Evolutionary conservation across 1,140 invertebrate genomes (phyloP), one percentile per base, ranked within the genome.

Genomic region (Sinonovacula constricta): DNA sequence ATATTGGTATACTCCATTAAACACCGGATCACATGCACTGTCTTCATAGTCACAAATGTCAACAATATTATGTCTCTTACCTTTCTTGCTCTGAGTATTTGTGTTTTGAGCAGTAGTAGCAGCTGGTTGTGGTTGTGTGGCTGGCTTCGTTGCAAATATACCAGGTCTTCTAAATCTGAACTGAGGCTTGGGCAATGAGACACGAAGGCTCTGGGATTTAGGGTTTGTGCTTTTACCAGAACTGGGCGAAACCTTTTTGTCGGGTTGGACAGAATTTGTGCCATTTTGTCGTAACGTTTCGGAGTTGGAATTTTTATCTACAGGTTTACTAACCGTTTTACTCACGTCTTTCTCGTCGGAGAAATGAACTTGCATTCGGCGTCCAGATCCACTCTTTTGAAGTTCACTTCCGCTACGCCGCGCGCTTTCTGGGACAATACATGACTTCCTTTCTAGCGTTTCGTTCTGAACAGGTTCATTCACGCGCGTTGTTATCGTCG

Each of bases 111-210:
- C 10, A 53, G 14, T 34, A n/a, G 24, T 14, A 2, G 70, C 39
- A 10, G 72, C 57, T 7, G 69, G 14, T 30, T 51, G 18, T n/a
- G n/a, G n/a, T n/a, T n/a, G n/a, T 66, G 30, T 10, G 18, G 49
- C 45, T n/a, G 39, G n/a, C 49, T 60, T 54, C 24, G 15, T 63
- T 26, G 66, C 66, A 69, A 62, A 62, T 2, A 22, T 12, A 26
- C 66, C 66, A 39, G 66, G 75, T 68, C 75, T 49, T 60, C 74
- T 77, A 39, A 75, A 75, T 36, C 72, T 76, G 59, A 76, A 76
- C 60, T 72, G 68, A 62, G 74, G 74, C 63, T 65, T 53, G 36
- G 68, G 70, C 70, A 80, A 66, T 62, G 80, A 69, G 45, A 75
- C 66, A 28, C 69, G 54, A 30, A 74, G 63, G 57, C 80, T 71